A percentile compares a stretch with the other conserved stretches of the same genome.
These are phyloP conservation scores for Papilio protenor DNA, from an alignment of 2,888 invertebrate genomes.

Conservation along the genomic window DNA sequence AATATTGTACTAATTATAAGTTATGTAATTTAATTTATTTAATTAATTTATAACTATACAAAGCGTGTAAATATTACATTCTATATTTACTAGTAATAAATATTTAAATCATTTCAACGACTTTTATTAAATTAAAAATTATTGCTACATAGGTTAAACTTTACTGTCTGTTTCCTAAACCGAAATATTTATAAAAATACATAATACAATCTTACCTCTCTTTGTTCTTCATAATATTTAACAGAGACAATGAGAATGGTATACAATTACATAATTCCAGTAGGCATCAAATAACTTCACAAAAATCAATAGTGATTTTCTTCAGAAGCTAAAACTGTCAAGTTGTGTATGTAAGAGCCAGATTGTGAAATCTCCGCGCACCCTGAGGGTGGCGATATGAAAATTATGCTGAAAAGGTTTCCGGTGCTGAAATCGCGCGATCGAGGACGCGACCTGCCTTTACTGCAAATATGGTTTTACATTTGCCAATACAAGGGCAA, in stretches of 20 bases:
- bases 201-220: too few species aligned
- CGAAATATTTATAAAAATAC: too few species aligned
- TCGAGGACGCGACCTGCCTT: conserved; percentile 1
- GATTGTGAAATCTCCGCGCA: background rate
- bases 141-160: too few species aligned
- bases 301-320: background rate
- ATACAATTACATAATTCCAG: background rate
- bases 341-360: background rate
- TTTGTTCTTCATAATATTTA: too few species aligned
- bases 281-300: background rate
- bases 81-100: background rate
- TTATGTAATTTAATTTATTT: background rate
- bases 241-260: too few species aligned
- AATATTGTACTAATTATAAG: background rate
- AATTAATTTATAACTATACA: background rate
- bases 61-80: conserved; percentile 7
- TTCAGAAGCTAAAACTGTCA: background rate
- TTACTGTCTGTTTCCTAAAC: too few species aligned
- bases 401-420: conserved; percentile 20
- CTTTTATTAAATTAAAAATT: background rate
- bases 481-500: background rate
- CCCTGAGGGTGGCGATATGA: conserved; percentile 16
- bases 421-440: background rate
- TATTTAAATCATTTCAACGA: background rate
- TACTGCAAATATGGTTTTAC: background rate